Conservation (phyloP, 1,140 invertebrate species). For the Popillia japonica region DNA sequence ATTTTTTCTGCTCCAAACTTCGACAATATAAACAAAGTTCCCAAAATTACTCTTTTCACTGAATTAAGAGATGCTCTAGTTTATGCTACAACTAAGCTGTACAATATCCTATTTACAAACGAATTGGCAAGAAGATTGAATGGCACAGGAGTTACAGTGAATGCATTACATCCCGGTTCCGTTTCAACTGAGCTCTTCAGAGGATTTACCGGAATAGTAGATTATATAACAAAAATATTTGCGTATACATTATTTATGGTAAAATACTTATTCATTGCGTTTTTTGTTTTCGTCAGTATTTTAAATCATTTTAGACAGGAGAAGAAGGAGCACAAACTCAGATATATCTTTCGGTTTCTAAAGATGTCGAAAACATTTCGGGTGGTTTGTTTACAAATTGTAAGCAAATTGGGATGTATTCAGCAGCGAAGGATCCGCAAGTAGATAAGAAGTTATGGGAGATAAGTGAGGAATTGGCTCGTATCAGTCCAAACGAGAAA, state of each 20-base stretch:
- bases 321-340: constrained; percentile 53
- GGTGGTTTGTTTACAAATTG: constrained; percentile 51
- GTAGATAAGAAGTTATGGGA: constrained; percentile 48
- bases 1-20: background rate
- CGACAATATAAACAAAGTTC: background rate
- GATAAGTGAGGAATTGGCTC: constrained; percentile 45
- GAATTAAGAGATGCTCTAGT: background rate
- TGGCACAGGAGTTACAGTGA: constrained; percentile 58
- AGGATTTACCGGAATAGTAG: background rate
- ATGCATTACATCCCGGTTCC: constrained; percentile 54
- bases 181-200: constrained; percentile 56
- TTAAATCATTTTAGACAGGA: constrained; percentile 39
- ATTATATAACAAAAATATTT: background rate
- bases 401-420: constrained; percentile 44
- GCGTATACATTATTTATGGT: background rate
- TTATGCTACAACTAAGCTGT: constrained; percentile 62
- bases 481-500: constrained; percentile 36
- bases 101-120: constrained; percentile 60
- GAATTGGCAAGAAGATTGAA: constrained; percentile 56
- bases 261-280: background rate
- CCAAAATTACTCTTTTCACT: background rate
- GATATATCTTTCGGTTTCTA: constrained; percentile 47
- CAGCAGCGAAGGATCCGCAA: constrained; percentile 36
- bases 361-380: constrained; percentile 46
- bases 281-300: too few species aligned